phyloP scores from a whole-genome alignment of 2,797 vertebrate species.

The Poecilia gillii region DNA sequence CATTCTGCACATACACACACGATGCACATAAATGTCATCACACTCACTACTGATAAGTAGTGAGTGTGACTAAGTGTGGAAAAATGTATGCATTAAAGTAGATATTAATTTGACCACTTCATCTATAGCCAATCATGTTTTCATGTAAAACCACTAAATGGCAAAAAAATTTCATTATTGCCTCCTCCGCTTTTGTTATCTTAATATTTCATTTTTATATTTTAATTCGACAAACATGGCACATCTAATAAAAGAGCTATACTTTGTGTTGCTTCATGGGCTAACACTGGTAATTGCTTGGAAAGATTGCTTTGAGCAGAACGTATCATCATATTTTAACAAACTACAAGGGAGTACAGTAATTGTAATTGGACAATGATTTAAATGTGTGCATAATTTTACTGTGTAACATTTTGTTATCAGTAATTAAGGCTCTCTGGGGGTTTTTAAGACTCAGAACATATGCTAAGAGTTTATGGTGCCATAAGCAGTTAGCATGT shows the following conservation, averaged over 20 bases:
- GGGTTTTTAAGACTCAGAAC: not conserved
- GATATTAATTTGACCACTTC: not conserved
- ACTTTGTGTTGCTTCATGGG: conserved; percentile 55
- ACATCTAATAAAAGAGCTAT: conserved; percentile 44
- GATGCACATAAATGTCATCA: conserved; percentile 14
- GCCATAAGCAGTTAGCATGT: not conserved
- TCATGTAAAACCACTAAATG: not conserved
- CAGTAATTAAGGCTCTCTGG: conserved; percentile 1
- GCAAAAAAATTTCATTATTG: conserved; percentile 2
- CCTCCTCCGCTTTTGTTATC: not conserved
- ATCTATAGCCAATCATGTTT: conserved; percentile 5
- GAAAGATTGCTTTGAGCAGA: conserved; percentile 47
- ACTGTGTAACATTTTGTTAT: conserved; percentile 25
- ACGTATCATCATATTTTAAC: conserved; percentile 42
- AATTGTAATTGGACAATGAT: conserved; percentile 47
- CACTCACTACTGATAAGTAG: not conserved
- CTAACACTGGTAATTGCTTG: conserved; percentile 50
- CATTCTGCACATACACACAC: conserved; percentile 27
- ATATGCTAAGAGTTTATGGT: conserved; percentile 9
- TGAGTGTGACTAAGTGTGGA: not conserved
- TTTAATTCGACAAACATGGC: conserved; percentile 31
- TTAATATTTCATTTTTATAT: conserved; percentile 24
- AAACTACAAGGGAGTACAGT: conserved; percentile 31
- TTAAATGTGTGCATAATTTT: conserved; percentile 25
- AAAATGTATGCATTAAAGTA: conserved; percentile 1